A percentile compares a stretch with the other conserved stretches of the same genome.
Evolutionary conservation across 2,113 vertebrate species (phyloP).

Genomic region (Pantherophis guttatus): DNA sequence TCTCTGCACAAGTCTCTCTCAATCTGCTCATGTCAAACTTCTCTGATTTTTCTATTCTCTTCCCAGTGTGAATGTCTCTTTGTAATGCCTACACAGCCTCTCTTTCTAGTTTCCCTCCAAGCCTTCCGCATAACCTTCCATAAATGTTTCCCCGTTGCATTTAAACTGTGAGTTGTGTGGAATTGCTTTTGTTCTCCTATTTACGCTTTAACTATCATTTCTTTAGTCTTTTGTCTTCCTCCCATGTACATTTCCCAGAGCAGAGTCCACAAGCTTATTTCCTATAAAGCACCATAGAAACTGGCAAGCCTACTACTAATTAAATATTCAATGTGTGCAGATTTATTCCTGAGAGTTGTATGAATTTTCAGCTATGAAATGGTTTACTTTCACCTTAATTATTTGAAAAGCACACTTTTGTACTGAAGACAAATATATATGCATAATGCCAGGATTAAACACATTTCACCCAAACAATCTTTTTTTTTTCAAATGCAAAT

Average conservation of each 20-base stretch:
- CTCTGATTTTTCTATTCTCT: neutral
- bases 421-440: neutral
- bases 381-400: neutral
- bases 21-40: neutral
- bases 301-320: neutral
- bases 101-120: neutral
- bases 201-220: neutral
- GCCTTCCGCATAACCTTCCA: neutral
- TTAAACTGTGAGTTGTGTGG: neutral
- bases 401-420: neutral
- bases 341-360: neutral
- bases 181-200: neutral
- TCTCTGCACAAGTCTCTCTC: neutral
- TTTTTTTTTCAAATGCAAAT: neutral
- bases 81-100: neutral
- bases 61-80: neutral
- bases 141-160: neutral
- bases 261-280: neutral
- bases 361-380: neutral
- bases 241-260: neutral
- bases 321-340: neutral
- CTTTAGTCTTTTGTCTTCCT: neutral
- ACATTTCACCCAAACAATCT: rapidly evolving
- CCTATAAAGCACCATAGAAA: neutral
- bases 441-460: neutral